Evolutionary conservation across 2,113 vertebrate genomes (phyloP).

Genomic region (Taxidea taxus): DNA sequence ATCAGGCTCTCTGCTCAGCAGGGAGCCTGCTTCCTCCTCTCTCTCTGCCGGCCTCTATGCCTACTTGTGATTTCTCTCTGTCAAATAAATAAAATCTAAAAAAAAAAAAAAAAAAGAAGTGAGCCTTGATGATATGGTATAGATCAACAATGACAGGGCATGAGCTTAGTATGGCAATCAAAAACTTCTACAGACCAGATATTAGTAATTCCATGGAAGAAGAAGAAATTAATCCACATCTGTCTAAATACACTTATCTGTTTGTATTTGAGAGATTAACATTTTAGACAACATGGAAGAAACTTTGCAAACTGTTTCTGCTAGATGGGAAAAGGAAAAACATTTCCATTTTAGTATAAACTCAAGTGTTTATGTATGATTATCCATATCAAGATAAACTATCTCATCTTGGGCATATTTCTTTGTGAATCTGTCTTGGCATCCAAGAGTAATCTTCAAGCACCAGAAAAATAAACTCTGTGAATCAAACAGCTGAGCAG

Average conservation of each 20-base stretch:
- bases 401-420: neutral
- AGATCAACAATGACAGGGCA: neutral
- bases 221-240: neutral
- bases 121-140: neutral
- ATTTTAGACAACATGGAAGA: neutral
- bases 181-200: neutral
- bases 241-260: neutral
- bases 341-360: neutral
- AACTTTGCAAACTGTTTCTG: neutral
- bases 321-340: neutral
- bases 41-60: too few species aligned
- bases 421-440: neutral
- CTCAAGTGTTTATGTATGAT: neutral
- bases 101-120: too few species aligned
- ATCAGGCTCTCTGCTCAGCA: too few species aligned
- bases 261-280: neutral
- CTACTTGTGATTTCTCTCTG: too few species aligned
- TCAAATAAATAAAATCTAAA: too few species aligned
- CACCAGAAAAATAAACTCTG: neutral
- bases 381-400: neutral
- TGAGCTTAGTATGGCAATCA: neutral
- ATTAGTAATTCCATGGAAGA: neutral
- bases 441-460: neutral
- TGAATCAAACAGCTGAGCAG: conserved; percentile 40
- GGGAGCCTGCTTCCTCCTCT: too few species aligned